Conservation (phyloP, 2,797 vertebrate genomes). For the Loriculus beryllinus region DNA sequence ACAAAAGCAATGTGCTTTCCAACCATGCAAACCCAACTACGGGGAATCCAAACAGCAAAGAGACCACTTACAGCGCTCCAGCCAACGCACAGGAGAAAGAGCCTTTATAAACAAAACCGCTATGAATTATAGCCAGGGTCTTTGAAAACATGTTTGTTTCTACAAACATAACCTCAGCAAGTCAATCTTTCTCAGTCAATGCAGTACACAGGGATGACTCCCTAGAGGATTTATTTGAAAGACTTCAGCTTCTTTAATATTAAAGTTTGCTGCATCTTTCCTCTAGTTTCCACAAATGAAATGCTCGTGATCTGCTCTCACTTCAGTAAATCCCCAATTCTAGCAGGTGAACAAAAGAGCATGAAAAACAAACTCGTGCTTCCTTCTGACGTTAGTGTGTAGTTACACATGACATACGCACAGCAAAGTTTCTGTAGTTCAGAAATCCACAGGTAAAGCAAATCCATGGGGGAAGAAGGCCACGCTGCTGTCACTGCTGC, state of each 20-base stretch:
- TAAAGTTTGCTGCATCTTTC: background rate
- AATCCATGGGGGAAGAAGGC: fast-evolving
- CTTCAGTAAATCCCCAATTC: background rate
- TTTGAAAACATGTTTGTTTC: background rate
- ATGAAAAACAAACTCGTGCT: background rate
- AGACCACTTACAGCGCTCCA: background rate
- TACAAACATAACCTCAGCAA: background rate
- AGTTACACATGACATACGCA: background rate
- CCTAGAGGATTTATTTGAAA: background rate
- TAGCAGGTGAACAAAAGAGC: background rate
- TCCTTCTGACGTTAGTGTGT: fast-evolving
- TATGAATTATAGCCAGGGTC: background rate
- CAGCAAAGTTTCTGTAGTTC: background rate
- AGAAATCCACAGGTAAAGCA: background rate
- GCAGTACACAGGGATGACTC: background rate
- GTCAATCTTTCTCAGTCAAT: background rate
- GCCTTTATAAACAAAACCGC: background rate
- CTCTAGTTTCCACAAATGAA: background rate
- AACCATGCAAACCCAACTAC: background rate
- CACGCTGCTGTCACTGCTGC: background rate
- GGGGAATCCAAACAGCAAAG: background rate
- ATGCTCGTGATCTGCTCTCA: background rate
- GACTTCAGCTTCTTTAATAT: background rate
- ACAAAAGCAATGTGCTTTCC: background rate
- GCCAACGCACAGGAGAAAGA: background rate